These are phyloP conservation scores for Drosophila navojoa DNA, from an alignment of 1,140 invertebrate genomes.

Conservation along the genomic window DNA sequence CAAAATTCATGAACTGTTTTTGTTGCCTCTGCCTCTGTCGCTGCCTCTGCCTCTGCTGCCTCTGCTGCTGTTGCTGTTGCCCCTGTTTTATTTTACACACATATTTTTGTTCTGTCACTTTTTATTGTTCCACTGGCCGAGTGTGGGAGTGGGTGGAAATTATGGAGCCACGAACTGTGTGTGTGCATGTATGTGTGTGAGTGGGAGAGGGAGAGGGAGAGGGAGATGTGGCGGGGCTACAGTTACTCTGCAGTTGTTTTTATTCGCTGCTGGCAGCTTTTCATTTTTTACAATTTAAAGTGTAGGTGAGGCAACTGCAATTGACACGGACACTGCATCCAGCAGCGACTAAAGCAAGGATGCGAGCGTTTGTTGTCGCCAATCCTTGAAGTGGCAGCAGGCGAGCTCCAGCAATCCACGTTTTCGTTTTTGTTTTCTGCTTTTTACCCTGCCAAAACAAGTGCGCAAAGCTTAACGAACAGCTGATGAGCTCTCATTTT, in stretches of 20 bases:
- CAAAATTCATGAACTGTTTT: conserved; percentile 80
- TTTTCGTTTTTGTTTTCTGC: not conserved
- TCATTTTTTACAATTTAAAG: conserved; percentile 77
- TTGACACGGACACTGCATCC: conserved; percentile 71
- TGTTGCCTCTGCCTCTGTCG: conserved; percentile 26
- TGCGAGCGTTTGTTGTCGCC: conserved; percentile 54
- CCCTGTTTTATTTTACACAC: conserved; percentile 77
- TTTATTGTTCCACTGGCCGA: conserved; percentile 64
- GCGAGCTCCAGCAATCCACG: conserved; percentile 13
- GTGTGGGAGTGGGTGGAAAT: not conserved
- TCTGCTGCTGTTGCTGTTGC: not conserved
- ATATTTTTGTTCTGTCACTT: conserved; percentile 80
- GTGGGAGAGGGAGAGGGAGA: not conserved
- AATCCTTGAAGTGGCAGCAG: conserved; percentile 30
- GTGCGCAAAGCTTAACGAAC: not conserved
- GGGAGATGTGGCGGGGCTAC: not conserved
- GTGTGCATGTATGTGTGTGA: not conserved
- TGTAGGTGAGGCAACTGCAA: conserved; percentile 76
- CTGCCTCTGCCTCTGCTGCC: conserved; percentile 29
- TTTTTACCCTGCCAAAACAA: not conserved
- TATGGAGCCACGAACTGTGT: not conserved
- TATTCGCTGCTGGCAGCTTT: conserved; percentile 65
- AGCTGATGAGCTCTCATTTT: conserved; percentile 33
- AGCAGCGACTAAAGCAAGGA: conserved; percentile 33
- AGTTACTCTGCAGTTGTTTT: conserved; percentile 55